A percentile compares a stretch with the other conserved stretches of the same genome.
These are phyloP conservation scores for Solenopsis invicta DNA, from an alignment of 1,140 invertebrate genomes.

Conservation along the genomic window DNA sequence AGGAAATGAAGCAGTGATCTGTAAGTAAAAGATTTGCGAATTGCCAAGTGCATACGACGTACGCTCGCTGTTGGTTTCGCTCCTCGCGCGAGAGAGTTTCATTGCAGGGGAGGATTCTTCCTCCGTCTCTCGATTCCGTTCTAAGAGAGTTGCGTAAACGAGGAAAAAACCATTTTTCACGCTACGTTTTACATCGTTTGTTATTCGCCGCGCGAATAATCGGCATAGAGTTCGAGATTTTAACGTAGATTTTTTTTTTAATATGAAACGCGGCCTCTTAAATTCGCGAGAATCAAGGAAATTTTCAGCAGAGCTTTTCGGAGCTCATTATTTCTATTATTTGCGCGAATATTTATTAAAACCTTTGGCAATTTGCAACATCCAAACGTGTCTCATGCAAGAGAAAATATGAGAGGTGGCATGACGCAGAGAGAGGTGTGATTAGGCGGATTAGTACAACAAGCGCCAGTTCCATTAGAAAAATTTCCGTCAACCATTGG, in stretches of 20 bases:
- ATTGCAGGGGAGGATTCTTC: background rate
- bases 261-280: background rate
- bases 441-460: constrained; percentile 78
- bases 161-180: background rate
- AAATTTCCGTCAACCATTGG: constrained; percentile 80
- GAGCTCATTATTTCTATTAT: background rate
- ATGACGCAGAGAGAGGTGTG: constrained; percentile 75
- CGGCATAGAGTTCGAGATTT: background rate
- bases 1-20: constrained; percentile 82
- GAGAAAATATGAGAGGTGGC: constrained; percentile 75
- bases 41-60: constrained; percentile 79
- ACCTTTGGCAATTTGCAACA: constrained; percentile 81
- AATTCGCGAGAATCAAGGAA: background rate
- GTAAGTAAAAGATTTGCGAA: constrained; percentile 85
- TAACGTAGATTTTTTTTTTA: background rate
- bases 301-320: background rate
- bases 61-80: background rate
- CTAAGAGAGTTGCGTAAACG: constrained; percentile 6
- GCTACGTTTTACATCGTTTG: background rate
- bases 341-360: constrained; percentile 4
- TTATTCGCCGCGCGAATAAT: background rate
- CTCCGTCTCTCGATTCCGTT: constrained; percentile 34
- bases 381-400: constrained; percentile 59
- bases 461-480: constrained; percentile 79
- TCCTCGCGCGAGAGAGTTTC: background rate